Conservation (phyloP, 2,113 vertebrate species). For the Sphaerodactylus townsendi region DNA sequence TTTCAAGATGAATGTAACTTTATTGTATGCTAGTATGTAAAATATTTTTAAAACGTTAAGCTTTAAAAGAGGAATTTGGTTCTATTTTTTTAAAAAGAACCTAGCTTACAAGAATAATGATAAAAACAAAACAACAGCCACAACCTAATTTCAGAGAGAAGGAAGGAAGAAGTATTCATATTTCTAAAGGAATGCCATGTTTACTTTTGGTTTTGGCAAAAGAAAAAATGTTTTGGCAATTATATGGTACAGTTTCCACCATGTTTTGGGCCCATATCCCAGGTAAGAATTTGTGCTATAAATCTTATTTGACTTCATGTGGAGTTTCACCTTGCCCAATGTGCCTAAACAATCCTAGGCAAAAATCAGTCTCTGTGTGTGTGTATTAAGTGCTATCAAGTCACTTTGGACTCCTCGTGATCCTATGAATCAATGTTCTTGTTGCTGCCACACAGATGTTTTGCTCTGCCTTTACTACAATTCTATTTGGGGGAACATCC, state of each 20-base stretch:
- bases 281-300: neutral
- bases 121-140: neutral
- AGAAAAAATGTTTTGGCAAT: neutral
- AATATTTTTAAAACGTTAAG: neutral
- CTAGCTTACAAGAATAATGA: neutral
- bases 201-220: neutral
- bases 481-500: too few species aligned
- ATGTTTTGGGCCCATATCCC: neutral
- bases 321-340: neutral
- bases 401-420: too few species aligned
- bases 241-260: neutral
- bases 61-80: neutral
- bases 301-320: neutral
- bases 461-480: too few species aligned
- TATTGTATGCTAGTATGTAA: conserved; percentile 17
- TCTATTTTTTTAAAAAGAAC: neutral
- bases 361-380: neutral
- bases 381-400: too few species aligned
- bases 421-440: too few species aligned
- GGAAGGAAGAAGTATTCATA: neutral
- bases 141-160: neutral
- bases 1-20: neutral
- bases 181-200: conserved; percentile 6
- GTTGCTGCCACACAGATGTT: too few species aligned
- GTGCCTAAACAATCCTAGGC: neutral